phyloP scores from a whole-genome alignment of 2,113 vertebrate genomes.

The Bubo scandiacus region DNA sequence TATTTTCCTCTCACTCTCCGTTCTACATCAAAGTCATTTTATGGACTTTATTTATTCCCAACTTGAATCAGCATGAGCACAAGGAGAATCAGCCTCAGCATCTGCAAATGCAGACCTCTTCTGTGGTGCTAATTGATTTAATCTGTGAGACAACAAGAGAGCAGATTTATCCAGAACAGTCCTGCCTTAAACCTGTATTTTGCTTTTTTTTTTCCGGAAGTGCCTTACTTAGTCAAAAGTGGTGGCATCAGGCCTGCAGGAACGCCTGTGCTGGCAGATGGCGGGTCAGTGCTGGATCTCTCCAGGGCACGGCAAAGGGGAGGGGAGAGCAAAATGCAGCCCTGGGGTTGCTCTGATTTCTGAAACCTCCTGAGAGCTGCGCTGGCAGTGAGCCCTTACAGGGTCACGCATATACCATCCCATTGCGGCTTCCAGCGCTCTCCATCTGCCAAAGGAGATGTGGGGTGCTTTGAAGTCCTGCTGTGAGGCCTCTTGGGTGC shows the following conservation, averaged over 20 bases:
- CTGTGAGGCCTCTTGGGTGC: not conserved
- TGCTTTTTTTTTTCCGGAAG: not conserved
- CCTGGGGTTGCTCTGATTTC: not conserved
- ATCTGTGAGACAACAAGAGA: not conserved
- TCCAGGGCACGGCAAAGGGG: not conserved
- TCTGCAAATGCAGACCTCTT: not conserved
- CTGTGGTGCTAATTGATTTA: not conserved
- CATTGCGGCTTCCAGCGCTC: not conserved
- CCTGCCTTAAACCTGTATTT: not conserved
- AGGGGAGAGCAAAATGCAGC: not conserved
- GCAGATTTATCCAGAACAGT: not conserved
- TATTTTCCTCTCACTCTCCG: not conserved
- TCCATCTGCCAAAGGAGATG: not conserved
- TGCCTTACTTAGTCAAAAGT: not conserved
- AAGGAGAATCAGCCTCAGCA: not conserved
- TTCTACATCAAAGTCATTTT: not conserved
- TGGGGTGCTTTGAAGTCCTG: not conserved
- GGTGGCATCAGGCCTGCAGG: not conserved
- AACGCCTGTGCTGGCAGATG: not conserved
- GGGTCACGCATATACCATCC: not conserved
- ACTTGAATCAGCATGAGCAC: not conserved
- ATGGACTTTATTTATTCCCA: not conserved
- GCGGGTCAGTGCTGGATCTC: not conserved
- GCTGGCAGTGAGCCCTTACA: fast-evolving
- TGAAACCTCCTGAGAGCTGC: not conserved